phyloP scores from a whole-genome alignment of 2,113 vertebrate genomes.

The Stictonetta naevosa region DNA sequence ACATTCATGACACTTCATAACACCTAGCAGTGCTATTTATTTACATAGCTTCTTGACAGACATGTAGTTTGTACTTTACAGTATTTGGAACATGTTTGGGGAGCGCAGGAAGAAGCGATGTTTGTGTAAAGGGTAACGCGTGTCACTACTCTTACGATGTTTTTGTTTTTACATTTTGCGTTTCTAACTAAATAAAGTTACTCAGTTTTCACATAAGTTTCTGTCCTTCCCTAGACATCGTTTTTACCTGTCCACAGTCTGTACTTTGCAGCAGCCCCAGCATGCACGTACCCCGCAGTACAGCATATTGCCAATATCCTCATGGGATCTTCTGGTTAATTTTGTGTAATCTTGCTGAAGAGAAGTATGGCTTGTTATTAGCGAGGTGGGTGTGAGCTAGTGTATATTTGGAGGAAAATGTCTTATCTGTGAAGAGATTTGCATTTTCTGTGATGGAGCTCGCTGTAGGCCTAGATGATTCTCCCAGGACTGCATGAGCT shows the following conservation, averaged over 20 bases:
- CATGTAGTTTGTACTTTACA: neutral
- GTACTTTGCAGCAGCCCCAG: neutral
- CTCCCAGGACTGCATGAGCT: neutral
- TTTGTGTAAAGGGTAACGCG: neutral
- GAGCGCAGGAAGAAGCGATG: no score
- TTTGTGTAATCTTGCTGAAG: constrained; percentile 4
- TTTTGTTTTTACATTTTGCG: neutral
- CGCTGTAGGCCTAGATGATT: neutral
- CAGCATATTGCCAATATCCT: neutral
- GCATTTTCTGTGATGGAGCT: constrained; percentile 21
- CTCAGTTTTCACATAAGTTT: neutral
- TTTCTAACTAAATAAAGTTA: neutral
- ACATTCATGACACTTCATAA: neutral
- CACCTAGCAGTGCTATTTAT: neutral
- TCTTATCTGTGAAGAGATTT: constrained; percentile 6
- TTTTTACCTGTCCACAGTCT: constrained; percentile 1
- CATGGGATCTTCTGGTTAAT: neutral
- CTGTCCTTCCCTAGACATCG: neutral
- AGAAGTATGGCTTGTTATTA: neutral
- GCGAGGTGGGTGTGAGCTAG: neutral
- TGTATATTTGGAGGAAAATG: neutral
- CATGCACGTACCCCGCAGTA: rapidly evolving
- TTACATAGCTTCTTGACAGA: neutral
- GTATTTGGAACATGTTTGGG: neutral
- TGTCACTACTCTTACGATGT: neutral